Evolutionary conservation across 2,888 invertebrate species (phyloP), one percentile per base, ranked within the genome.

Genomic region (Anaspis maculata): DNA sequence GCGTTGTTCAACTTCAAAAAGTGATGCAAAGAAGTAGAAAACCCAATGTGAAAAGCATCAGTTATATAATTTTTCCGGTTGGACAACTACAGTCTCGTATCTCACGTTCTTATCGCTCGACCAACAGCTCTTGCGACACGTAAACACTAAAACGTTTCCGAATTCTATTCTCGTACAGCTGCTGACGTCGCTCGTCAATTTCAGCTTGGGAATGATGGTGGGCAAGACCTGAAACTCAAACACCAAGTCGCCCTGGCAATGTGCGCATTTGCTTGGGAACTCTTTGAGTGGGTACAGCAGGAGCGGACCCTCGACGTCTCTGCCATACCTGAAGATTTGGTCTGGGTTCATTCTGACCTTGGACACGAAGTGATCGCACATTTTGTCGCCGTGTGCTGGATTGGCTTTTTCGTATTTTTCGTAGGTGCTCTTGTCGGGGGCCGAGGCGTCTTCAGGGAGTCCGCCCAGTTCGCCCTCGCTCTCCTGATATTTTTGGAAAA

Each of bases 211-310:
- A 33, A 90, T 79, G 21, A 90, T 69, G 2, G 83, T 82, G 0
- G 92, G 86, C 28, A 91, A 69, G 25, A 92, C 68, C 68, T 92
- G 92, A 7, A 90, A 64, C 62, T 92, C 92, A 59, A 88, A 90
- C 13, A 74, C 69, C 45, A 82, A 70, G 19, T 77, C 75, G 1
- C 78, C 73, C 30, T 82, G 79, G 56, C 86, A 89, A 54, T 86
- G 71, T 26, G 66, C 61, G 57, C 88, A 87, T 41, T 68, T 68
- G 1, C 62, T 66, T 46, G 57, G 71, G n/a, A 64, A 62, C 11
- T 76, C 72, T 28, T 62, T 65, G 9, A 84, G 57, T 1, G 81
- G 78, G n/a, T 82, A 76, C 26, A 86, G 71, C 4, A 85, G 64
- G 13, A 87, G 55, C 0, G 86, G 82, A 3, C 73, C 69, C 3